Evolutionary conservation across 2,888 invertebrate species (phyloP).

Genomic region (Lutraria lutraria): DNA sequence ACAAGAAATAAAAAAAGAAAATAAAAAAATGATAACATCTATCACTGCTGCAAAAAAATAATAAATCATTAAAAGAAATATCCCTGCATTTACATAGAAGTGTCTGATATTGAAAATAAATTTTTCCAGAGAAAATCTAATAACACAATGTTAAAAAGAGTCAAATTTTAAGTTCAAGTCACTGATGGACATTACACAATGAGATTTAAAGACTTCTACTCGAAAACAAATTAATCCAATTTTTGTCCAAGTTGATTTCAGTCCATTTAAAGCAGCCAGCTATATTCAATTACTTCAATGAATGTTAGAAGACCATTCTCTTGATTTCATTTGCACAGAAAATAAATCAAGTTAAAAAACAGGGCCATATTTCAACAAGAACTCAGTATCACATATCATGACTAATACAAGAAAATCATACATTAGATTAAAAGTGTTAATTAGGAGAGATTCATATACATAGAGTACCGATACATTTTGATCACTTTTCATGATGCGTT

Average conservation of each 20-base stretch:
- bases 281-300: slow-evolving; percentile 5
- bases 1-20: too few species aligned
- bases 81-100: not conserved
- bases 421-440: slow-evolving; percentile 5
- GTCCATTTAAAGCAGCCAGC: not conserved
- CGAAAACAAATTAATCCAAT: slow-evolving; percentile 2
- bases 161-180: not conserved
- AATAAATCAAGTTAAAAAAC: slow-evolving; percentile 22
- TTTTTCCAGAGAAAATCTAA: not conserved
- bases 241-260: slow-evolving; percentile 14
- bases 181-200: not conserved
- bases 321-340: slow-evolving; percentile 24
- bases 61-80: too few species aligned
- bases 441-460: not conserved
- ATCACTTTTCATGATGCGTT: not conserved
- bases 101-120: not conserved
- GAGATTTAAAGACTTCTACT: not conserved
- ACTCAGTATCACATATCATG: not conserved
- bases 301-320: not conserved
- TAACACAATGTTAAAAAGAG: not conserved
- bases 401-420: slow-evolving; percentile 7
- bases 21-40: too few species aligned
- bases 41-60: too few species aligned
- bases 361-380: not conserved
- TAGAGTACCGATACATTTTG: not conserved